Percentiles rank a stretch among this genome's conserved stretches.
Evolutionary conservation across 2,888 invertebrate species (phyloP).

Genomic region (Onthophagus sagittarius): DNA sequence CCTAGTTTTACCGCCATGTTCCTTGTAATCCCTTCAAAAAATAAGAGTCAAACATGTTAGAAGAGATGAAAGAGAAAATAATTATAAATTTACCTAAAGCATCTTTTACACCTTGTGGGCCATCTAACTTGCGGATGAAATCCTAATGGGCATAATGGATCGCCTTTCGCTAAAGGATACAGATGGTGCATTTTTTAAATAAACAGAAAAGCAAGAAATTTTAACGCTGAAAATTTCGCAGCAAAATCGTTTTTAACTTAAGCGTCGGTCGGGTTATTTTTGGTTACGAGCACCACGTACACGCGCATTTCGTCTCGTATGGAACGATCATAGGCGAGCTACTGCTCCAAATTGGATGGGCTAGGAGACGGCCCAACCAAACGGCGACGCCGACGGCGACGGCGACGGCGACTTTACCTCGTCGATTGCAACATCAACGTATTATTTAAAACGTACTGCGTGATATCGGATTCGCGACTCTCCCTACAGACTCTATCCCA

Average conservation of each 20-base stretch:
- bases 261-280: not conserved
- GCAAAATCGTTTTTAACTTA: not conserved
- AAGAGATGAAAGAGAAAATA: not conserved
- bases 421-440: not conserved
- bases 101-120: conserved; percentile 90
- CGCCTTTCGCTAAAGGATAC: conserved; percentile 77
- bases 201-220: not conserved
- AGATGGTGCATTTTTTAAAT: conserved; percentile 54
- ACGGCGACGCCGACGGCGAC: no score
- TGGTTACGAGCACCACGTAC: not conserved
- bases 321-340: not conserved
- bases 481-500: no score
- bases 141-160: conserved; percentile 86
- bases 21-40: conserved; percentile 73
- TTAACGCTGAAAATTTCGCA: not conserved
- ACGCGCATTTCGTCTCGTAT: not conserved
- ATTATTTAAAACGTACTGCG: not conserved
- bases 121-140: conserved; percentile 93
- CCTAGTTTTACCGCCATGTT: conserved; percentile 70
- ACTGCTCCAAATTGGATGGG: not conserved
- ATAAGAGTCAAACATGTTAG: conserved; percentile 28
- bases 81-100: conserved; percentile 62
- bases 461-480: not conserved
- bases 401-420: not conserved
- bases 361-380: no score